Evolutionary conservation across 2,888 invertebrate species (phyloP), one percentile per base, ranked within the genome.

Genomic region (Drosophila mimetica): DNA sequence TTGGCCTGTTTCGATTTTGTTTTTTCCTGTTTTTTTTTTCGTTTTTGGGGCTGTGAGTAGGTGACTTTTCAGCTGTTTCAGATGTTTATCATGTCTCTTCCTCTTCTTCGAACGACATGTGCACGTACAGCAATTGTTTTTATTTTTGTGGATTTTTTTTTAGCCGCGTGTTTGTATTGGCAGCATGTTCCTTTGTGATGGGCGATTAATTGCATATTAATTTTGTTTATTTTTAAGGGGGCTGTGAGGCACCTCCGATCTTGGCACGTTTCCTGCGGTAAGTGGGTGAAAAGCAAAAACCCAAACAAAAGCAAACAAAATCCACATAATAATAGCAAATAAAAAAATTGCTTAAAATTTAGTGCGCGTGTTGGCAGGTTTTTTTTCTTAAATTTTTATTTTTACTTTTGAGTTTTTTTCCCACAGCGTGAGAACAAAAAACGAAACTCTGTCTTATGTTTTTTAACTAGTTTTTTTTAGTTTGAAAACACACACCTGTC

Each of bases 121-220:
- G 84, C 84, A 88, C 88, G 83, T 88, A 86, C 70, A 61, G 18
- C 74, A 84, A 71, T 71, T 80, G 82, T 63, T 63, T 61, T 36
- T 60, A 54, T 46, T 61, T 76, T 64, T 60, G 37, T 53, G 47
- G 46, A 25, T 57, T 46, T 30, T 46, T 30, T 34, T 47, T 66
- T 53, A 13, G 16, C 36, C 30, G 28, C 47, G 8, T 69, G 48
- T 86, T 86, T 57, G 71, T 89, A 81, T 89, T 81, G 77, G 76
- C 72, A 76, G 65, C 84, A 75, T 88, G 81, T 89, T 83, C 72
- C 79, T 79, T 64, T 80, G 79, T 78, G 76, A 72, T 76, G 74
- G 66, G 76, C 86, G 88, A 88, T 89, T 89, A 89, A 89, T 88
- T 88, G 89, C 86, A 89, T 87, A 88, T 89, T 89, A 86, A 89